A percentile compares a stretch with the other conserved stretches of the same genome.
Evolutionary conservation across 2,113 vertebrate genomes (phyloP).

Genomic region (Oryzias celebensis): DNA sequence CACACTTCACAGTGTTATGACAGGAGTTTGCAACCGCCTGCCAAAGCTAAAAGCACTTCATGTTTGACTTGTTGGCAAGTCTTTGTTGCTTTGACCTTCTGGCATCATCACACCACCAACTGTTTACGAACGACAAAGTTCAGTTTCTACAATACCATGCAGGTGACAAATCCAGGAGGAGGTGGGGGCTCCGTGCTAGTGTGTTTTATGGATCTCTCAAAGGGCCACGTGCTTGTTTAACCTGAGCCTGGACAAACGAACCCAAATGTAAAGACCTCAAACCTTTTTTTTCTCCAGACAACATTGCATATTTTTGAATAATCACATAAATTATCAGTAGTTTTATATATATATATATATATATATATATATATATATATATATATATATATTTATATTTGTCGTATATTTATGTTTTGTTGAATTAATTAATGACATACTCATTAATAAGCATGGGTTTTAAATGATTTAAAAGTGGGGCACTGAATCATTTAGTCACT

Average conservation of each 20-base stretch:
- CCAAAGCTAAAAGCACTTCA: conserved; percentile 7
- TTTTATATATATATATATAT: too few species aligned
- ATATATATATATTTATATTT: too few species aligned
- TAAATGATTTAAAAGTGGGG: too few species aligned
- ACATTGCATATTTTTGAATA: too few species aligned
- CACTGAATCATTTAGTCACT: too few species aligned
- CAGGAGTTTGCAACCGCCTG: conserved; percentile 30
- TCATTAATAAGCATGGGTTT: too few species aligned
- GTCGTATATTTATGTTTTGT: too few species aligned
- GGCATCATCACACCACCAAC: neutral
- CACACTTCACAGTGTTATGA: conserved; percentile 31
- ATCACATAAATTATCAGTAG: too few species aligned
- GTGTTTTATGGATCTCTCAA: neutral
- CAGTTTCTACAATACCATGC: neutral
- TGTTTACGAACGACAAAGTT: neutral
- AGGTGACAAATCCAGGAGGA: neutral
- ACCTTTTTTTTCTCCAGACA: too few species aligned
- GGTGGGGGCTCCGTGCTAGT: neutral
- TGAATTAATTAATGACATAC: too few species aligned
- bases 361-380: too few species aligned
- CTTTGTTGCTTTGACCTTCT: conserved; percentile 13
- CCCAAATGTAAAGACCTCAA: neutral
- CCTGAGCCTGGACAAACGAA: conserved; percentile 12
- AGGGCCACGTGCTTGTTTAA: conserved; percentile 2
- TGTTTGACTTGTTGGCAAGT: conserved; percentile 14